Evolutionary conservation across 1,140 invertebrate species (phyloP), one percentile per base, ranked within the genome.

Genomic region (Anoplolepis gracilipes): DNA sequence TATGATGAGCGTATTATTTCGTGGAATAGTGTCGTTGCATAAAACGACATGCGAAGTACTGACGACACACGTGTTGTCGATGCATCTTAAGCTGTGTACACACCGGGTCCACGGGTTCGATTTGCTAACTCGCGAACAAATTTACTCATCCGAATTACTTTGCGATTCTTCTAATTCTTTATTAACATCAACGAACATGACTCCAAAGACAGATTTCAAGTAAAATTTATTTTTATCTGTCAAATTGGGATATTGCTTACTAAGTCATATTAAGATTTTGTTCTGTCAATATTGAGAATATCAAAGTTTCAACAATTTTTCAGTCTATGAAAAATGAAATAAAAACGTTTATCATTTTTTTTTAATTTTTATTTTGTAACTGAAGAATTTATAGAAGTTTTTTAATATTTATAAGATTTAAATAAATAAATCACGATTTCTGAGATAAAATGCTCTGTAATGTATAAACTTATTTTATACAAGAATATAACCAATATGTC

Each of bases 41-140:
- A 70, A 81, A 81, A 70, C n/a, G 77, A 79, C 57, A 70, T 2
- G 65, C 13, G 16, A 70, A 39, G 25, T 25, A 28, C 25, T 13
- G 65, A 57, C 19, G 36, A 72, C 78, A 72, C 78, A 81, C 78
- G 65, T 72, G 78, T 72, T 16, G 11, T n/a, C 30, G 49, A n/a
- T 42, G 25, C 22, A 55, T 1, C 33, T 69, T 70, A 69, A 55
- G 64, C 36, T 22, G 65, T 49, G 36, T 72, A 30, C 65, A 42
- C 53, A 81, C 11, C 6, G 25, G n/a, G 10, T 39, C 64, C 10
- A 22, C 11, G 8, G 8, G 10, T 49, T 5, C 16, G 33, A 10
- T 16, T 62, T 13, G 16, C 55, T 79, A 79, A 39, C 13, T 79
- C 13, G 5, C 11, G 10, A 67, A 30, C 8, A 67, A 67, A 79